Base-by-base conservation (phyloP, 2,797 vertebrate genomes). In the Chiloscyllium punctatum region DNA sequence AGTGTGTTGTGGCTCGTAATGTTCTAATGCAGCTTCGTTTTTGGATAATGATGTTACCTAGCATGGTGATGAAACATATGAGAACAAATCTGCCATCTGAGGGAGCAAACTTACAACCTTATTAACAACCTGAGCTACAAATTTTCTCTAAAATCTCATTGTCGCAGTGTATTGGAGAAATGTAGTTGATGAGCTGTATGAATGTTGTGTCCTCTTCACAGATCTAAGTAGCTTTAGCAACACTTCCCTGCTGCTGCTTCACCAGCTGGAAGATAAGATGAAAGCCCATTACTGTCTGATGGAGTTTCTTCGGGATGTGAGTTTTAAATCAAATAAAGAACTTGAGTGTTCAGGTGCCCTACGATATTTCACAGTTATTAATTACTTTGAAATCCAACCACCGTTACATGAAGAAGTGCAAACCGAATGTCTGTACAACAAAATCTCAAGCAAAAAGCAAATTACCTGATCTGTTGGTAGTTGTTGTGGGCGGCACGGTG, bases 181-280 rank as follows among this genome's bases (percentile, higher is more conserved):
- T 72, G 37, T 16, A 69, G 30, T 15, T 21, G n/a, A 3, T 74
- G 33, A 96, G 51, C 82, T 95, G 33, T 95, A 3, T 96, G 11
- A 57, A 53, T 9, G 30, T 91, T 66, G n/a, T 82, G 51, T 6
- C 87, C 90, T 96, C 96, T 96, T 69, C 96, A 95, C 97, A 99
- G 99, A 99, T 97, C 98, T 98, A 27, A 97, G 97, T n/a, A 98
- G 98, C 86, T 98, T 99, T 79, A 98, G 98, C 95, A 98, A 99
- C 96, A 98, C 98, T 0, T 99, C 99, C 3, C 98, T 99, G 96
- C 99, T 99, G 96, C 98, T 99, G 96, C 98, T 99, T 96, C 99
- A 99, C 97, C 99, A 99, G 96, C 97, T 99, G 53, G 99, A 99
- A 96, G 99, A 99, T 97, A 99, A 99, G 97, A 98, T 99, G 98